A percentile compares a stretch with the other conserved stretches of the same genome.
Conservation (phyloP, 2,797 vertebrate species). For the Danio aesculapii region DNA sequence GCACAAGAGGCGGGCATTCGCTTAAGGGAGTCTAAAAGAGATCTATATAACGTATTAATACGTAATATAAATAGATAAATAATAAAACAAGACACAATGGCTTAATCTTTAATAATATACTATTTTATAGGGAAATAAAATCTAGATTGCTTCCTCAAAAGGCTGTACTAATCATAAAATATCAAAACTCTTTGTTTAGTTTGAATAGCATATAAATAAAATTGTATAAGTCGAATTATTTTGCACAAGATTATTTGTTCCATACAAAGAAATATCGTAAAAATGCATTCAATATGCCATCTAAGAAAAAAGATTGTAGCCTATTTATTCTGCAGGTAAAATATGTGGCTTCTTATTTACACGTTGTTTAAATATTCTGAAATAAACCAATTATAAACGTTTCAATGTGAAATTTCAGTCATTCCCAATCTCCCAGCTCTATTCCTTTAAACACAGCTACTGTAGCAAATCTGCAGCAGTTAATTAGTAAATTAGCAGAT, state of each 20-base stretch:
- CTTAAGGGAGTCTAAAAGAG: conserved; percentile 38
- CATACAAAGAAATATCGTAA: no score
- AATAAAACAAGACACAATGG: not conserved
- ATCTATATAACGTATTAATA: not conserved
- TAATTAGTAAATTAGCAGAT: conserved; percentile 46
- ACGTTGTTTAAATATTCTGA: not conserved
- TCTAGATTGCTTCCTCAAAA: no score
- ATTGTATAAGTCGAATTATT: no score
- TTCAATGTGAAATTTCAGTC: not conserved
- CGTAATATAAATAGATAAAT: not conserved
- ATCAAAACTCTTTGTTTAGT: not conserved
- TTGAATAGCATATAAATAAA: not conserved
- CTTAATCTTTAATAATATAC: no score
- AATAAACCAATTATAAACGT: not conserved
- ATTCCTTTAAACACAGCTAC: conserved; percentile 2
- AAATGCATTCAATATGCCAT: no score
- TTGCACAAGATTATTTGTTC: not conserved
- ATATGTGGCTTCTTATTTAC: not conserved
- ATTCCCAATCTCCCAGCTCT: not conserved
- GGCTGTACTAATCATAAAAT: not conserved
- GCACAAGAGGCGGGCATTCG: not conserved
- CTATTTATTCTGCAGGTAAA: not conserved
- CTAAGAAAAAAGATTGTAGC: not conserved
- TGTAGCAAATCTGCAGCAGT: conserved; percentile 21
- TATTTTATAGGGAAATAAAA: no score